Evolutionary conservation across 1,140 invertebrate species (phyloP), one percentile per base, ranked within the genome.

Genomic region (Scaptomyza graminum): DNA sequence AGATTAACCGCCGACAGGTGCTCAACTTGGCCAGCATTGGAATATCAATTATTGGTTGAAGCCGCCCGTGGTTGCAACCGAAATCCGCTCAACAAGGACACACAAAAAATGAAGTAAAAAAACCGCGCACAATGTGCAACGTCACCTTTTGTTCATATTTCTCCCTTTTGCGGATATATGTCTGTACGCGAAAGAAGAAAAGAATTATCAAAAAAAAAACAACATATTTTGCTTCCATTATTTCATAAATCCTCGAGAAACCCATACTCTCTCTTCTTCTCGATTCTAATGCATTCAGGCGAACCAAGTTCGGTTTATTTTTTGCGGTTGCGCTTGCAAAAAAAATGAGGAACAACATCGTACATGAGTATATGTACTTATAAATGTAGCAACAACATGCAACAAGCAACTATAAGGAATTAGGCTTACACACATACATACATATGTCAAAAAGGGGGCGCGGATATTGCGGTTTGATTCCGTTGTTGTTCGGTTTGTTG

Each of bases 281-380:
- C 79, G 65, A 88, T 83, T 87, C 83, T 88, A 88, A 87, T 87
- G 83, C 84, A 82, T 63, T 88, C 64, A 72, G 64, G 79, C 82
- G 81, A 74, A 68, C 64, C 61, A 67, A 61, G 56, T 55, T 54
- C 49, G 28, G 28, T 5, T 31, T 46, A 1, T 34, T 18, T 25
- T 41, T 63, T 70, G 60, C 61, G 52, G 51, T 66, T 34, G 39
- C 49, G 25, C 39, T 34, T 16, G 52, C 46, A 16, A 55, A 44
- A 59, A 37, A 65, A 49, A 39, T 25, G 43, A 31, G 13, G 15
- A 46, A 44, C 11, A 44, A 44, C 15, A n/a, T 31, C 5, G 6
- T 31, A 13, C 12, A 18, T 41, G 37, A 41, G 47, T 28, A 12
- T 7, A 37, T 9, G 43, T 34, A 46, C 77, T 72, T 80, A 62